These are phyloP conservation scores for Cacatua alba DNA, from an alignment of 2,113 vertebrate genomes.

Conservation along the genomic window DNA sequence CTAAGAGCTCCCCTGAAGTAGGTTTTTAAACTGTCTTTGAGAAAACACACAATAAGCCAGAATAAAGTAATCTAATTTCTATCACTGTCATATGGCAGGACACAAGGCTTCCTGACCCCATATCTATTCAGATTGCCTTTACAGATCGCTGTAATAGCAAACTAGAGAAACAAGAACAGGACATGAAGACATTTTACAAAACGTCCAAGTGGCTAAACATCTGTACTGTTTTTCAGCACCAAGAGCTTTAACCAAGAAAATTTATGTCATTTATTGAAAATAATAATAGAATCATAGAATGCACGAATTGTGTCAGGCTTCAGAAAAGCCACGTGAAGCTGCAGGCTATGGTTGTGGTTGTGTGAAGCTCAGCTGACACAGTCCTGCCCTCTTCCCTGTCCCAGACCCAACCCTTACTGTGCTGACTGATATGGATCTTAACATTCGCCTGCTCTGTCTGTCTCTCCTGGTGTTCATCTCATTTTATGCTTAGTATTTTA, in stretches of 20 bases:
- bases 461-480: background rate
- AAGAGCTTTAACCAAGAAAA: background rate
- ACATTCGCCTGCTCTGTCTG: background rate
- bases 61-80: background rate
- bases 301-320: background rate
- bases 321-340: background rate
- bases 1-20: background rate
- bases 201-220: background rate
- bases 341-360: background rate
- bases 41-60: background rate
- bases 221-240: background rate
- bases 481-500: background rate
- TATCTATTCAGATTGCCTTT: slow-evolving; percentile 2
- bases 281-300: background rate
- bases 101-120: background rate
- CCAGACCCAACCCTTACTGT: background rate
- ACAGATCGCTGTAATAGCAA: background rate
- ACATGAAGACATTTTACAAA: background rate
- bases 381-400: background rate
- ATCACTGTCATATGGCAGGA: background rate
- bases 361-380: background rate
- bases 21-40: background rate
- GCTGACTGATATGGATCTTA: background rate
- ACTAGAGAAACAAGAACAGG: background rate
- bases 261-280: background rate